These are phyloP conservation scores for Arvicanthis niloticus DNA, from an alignment of 2,113 vertebrate species.

Conservation along the genomic window DNA sequence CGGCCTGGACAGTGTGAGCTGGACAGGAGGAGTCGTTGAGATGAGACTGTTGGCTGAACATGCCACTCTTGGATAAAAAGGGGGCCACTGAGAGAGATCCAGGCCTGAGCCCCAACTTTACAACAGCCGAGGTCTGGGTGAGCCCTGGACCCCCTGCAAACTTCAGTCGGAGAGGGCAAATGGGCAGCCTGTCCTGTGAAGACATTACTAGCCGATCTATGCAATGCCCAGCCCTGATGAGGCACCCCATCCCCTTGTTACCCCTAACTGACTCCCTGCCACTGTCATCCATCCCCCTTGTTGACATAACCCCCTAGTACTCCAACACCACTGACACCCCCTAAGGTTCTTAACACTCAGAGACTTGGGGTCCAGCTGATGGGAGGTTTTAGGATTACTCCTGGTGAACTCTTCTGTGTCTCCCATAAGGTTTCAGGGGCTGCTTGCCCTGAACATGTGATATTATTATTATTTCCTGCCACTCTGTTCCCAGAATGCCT, in stretches of 20 bases:
- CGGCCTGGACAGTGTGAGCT: background rate
- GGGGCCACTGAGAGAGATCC: background rate
- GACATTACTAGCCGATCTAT: background rate
- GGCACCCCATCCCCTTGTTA: background rate
- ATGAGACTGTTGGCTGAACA: background rate
- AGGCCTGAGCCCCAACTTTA: background rate
- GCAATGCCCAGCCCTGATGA: background rate
- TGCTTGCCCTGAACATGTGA: background rate
- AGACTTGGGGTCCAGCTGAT: no score
- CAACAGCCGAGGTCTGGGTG: accelerated
- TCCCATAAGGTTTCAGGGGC: background rate
- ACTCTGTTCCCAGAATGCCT: background rate
- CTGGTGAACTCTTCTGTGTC: background rate
- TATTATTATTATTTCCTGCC: accelerated
- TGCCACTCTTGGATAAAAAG: background rate
- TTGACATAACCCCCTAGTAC: no score
- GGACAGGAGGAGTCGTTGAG: background rate
- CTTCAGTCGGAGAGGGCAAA: no score
- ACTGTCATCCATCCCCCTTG: no score
- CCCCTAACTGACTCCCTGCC: no score
- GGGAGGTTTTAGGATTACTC: background rate
- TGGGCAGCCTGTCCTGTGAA: background rate
- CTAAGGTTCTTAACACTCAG: background rate
- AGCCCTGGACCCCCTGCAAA: background rate
- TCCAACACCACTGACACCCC: no score